Base-by-base conservation (phyloP, 1,140 invertebrate genomes). In the Drosophila gunungcola region DNA sequence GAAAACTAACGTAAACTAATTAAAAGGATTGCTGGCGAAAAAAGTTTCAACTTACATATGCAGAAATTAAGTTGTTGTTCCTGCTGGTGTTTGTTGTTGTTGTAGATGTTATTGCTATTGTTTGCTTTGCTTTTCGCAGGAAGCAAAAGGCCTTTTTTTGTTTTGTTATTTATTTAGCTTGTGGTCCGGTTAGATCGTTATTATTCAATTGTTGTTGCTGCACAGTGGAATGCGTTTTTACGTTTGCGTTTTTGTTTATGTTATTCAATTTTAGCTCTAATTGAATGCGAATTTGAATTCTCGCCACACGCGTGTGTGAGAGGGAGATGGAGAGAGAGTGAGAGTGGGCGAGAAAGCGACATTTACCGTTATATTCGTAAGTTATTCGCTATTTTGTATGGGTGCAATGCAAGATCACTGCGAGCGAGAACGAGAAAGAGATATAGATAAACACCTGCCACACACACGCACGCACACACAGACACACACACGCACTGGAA, bases 11-110 rank as follows among this genome's bases (percentile, higher is more conserved):
- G 80, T 83, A 84, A 82, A 79, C 80, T 79, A 83, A 83, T 83
- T 75, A 79, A 83, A 79, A 83, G 80, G 80, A 83, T 82, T 80
- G 80, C 58, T 38, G 51, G 27, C 43, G 49, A 48, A 49, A 55
- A 75, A 75, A 73, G 49, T 73, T 75, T 78, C 77, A 39, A 85
- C 81, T 85, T 85, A 85, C 81, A 85, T 85, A 85, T 85, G 78
- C 82, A 78, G 78, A 86, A 78, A 78, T 78, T 88, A 63, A 77
- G 67, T 86, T 89, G 74, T 81, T 65, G 64, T 61, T 78, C 64
- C 34, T 62, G 53, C 53, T 75, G 13, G 39, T 68, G 36, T 58
- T 73, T 73, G 10, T 45, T 63, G 11, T 38, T 61, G 10, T 57
- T 57, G 34, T 55, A 74, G 73, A 12, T 68, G 45, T 42, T 77